These are phyloP conservation scores for Apodemia duryi DNA, from an alignment of 2,888 invertebrate species.

Conservation along the genomic window DNA sequence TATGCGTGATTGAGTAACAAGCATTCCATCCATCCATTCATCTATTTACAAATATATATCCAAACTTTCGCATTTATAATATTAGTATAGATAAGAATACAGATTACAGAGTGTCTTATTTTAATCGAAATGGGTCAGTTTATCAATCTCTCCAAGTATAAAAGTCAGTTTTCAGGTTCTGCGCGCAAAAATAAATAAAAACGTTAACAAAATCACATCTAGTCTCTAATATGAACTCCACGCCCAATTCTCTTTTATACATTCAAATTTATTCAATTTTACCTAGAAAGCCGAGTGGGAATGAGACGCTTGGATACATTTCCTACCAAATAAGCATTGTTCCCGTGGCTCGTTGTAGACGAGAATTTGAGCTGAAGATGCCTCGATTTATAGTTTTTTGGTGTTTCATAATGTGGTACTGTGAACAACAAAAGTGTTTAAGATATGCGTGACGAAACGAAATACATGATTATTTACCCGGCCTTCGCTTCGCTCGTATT, in stretches of 20 bases:
- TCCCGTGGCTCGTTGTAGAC: slow-evolving; percentile 27
- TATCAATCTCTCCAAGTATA: not conserved
- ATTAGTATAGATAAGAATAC: no score
- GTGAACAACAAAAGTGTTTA: not conserved
- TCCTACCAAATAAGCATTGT: slow-evolving; percentile 59
- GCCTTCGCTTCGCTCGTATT: no score
- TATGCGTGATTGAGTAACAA: no score
- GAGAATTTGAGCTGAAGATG: not conserved
- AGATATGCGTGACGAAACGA: not conserved
- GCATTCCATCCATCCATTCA: no score
- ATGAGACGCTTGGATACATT: slow-evolving; percentile 60
- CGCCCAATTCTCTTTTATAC: slow-evolving; percentile 38
- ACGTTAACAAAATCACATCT: slow-evolving; percentile 4
- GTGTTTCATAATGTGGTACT: slow-evolving; percentile 11
- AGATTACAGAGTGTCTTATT: no score
- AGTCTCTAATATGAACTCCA: not conserved
- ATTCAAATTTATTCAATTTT: slow-evolving; percentile 77
- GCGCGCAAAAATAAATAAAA: not conserved
- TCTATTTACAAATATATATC: no score
- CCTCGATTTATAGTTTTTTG: slow-evolving; percentile 9
- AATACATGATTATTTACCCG: not conserved
- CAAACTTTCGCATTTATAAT: no score
- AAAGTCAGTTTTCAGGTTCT: not conserved
- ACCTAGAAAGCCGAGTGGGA: slow-evolving; percentile 58
- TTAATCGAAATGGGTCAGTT: no score